Evolutionary conservation across 2,888 invertebrate genomes (phyloP).

Genomic region (Diplolepis rosae): DNA sequence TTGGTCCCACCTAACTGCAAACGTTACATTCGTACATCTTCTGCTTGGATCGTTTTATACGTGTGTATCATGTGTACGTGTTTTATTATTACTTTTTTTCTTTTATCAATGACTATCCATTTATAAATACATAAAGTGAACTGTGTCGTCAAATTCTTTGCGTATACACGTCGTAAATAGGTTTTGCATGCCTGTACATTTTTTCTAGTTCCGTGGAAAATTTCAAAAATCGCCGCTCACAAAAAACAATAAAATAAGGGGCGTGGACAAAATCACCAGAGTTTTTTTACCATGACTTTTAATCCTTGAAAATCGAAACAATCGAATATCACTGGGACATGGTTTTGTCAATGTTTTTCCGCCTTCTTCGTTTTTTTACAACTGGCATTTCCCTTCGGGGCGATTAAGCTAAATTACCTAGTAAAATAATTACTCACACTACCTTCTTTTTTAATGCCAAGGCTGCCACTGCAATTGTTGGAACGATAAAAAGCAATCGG

Average conservation of each 20-base stretch:
- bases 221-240: slow-evolving; percentile 26
- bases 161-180: slow-evolving; percentile 45
- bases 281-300: slow-evolving; percentile 13
- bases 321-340: slow-evolving; percentile 56
- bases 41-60: slow-evolving; percentile 53
- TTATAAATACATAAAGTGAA: slow-evolving; percentile 29
- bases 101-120: slow-evolving; percentile 30
- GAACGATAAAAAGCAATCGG: slow-evolving; percentile 16
- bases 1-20: slow-evolving; percentile 74
- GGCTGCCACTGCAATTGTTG: slow-evolving; percentile 8
- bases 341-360: slow-evolving; percentile 42
- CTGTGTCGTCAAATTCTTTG: slow-evolving; percentile 33
- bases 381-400: slow-evolving; percentile 68
- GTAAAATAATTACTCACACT: slow-evolving; percentile 69
- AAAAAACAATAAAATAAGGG: slow-evolving; percentile 18
- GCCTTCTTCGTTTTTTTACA: slow-evolving; percentile 56
- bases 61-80: slow-evolving; percentile 43
- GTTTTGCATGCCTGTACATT: slow-evolving; percentile 36
- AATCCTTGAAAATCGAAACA: slow-evolving; percentile 28
- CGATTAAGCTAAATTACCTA: slow-evolving; percentile 66
- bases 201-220: slow-evolving; percentile 31
- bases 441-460: slow-evolving; percentile 38
- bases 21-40: slow-evolving; percentile 72
- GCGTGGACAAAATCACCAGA: too few species aligned
- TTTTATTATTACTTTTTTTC: slow-evolving; percentile 36